Conservation (phyloP, 2,113 vertebrate genomes). For the Podarcis cretensis region DNA sequence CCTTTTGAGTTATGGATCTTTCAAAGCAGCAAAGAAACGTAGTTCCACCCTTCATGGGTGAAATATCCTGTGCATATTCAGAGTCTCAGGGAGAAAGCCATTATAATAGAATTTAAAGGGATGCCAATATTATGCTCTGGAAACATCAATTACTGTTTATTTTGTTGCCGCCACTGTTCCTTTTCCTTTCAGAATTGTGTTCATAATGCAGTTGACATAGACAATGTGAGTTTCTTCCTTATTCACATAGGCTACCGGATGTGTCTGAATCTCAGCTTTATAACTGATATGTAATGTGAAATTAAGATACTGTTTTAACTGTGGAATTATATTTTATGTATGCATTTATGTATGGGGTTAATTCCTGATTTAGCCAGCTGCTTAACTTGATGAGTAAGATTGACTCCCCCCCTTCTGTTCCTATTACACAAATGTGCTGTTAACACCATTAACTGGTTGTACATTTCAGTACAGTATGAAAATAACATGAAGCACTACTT, state of each 20-base stretch:
- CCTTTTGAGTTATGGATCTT: slow-evolving; percentile 60
- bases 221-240: background rate
- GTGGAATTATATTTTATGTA: background rate
- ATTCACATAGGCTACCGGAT: background rate
- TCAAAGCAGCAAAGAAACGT: slow-evolving; percentile 23
- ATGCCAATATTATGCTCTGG: slow-evolving; percentile 53
- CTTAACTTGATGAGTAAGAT: too few species aligned
- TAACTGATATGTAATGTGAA: background rate
- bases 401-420: background rate
- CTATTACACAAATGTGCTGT: background rate
- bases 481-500: background rate
- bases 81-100: slow-evolving; percentile 50
- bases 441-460: background rate
- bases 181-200: background rate
- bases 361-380: background rate
- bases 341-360: background rate
- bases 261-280: background rate
- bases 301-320: background rate
- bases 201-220: background rate
- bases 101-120: slow-evolving; percentile 62
- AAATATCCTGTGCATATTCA: slow-evolving; percentile 48
- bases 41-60: slow-evolving; percentile 39
- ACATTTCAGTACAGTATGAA: background rate
- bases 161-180: slow-evolving; percentile 25
- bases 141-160: slow-evolving; percentile 61